Evolutionary conservation across 2,113 vertebrate species (phyloP).

Genomic region (Gavialis gangeticus): DNA sequence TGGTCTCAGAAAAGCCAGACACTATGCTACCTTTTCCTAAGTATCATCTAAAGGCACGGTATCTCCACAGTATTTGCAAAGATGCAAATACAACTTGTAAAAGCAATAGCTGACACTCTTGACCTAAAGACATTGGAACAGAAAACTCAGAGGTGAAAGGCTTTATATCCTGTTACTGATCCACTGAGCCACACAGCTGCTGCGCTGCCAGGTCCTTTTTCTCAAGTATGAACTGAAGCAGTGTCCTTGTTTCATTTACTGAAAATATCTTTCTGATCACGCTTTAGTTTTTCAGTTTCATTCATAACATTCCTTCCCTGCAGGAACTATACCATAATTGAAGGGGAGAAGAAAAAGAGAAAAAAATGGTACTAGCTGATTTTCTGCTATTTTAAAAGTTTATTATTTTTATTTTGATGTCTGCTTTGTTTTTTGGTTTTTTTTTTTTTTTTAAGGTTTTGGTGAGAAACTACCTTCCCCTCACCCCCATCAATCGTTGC

Average conservation of each 20-base stretch:
- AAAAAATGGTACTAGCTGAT: not conserved
- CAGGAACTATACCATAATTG: not conserved
- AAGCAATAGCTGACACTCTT: not conserved
- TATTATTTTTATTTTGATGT: slow-evolving; percentile 56
- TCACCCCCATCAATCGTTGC: slow-evolving; percentile 69
- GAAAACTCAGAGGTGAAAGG: accelerated
- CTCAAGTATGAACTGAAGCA: not conserved
- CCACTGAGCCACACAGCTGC: not conserved
- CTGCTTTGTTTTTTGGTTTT: slow-evolving; percentile 33
- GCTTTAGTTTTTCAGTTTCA: not conserved
- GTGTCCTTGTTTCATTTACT: not conserved
- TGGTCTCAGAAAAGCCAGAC: not conserved
- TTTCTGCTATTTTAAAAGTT: not conserved
- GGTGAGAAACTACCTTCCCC: slow-evolving; percentile 76
- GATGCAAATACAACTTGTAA: not conserved
- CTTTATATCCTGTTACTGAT: not conserved
- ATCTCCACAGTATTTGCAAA: not conserved
- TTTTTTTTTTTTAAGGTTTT: slow-evolving; percentile 72
- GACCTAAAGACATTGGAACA: not conserved
- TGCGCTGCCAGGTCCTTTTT: not conserved
- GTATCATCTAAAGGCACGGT: not conserved
- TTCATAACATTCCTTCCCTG: not conserved
- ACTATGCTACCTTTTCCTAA: not conserved
- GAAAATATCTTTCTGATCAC: not conserved
- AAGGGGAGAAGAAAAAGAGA: not conserved